Evolutionary conservation across 2,797 vertebrate species (phyloP).

Genomic region (Schizopygopsis pylzovi): DNA sequence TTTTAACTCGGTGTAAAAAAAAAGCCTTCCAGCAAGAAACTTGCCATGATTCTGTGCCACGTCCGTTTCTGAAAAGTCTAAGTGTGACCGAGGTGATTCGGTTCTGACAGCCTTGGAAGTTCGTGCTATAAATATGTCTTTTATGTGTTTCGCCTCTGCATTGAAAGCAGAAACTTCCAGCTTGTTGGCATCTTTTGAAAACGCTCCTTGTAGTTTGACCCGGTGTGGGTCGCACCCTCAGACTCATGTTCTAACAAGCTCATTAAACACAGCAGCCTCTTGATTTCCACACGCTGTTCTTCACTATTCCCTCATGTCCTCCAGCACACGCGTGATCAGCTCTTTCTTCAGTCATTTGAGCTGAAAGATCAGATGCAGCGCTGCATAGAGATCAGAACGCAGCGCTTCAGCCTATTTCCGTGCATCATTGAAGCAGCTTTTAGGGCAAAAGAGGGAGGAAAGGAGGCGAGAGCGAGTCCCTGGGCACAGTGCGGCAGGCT

Average conservation of each 20-base stretch:
- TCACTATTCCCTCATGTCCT: neutral
- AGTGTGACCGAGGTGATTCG: conserved; percentile 15
- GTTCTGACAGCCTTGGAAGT: conserved; percentile 20
- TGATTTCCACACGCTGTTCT: conserved; percentile 1
- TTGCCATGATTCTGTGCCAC: neutral
- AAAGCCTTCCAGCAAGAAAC: neutral
- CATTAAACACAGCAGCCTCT: conserved; percentile 30
- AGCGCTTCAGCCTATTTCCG: neutral
- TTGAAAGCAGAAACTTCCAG: conserved; percentile 19
- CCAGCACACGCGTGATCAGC: neutral
- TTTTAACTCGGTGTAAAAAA: neutral
- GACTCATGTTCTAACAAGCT: conserved; percentile 27
- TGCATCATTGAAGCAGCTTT: neutral
- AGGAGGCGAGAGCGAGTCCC: neutral
- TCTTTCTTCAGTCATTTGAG: neutral
- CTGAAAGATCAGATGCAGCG: neutral
- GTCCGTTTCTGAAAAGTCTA: neutral
- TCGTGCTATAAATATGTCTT: neutral
- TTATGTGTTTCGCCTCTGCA: conserved; percentile 2
- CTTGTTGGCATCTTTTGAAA: conserved; percentile 10
- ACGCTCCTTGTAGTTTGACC: conserved; percentile 16
- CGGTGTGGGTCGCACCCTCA: neutral
- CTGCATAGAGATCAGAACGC: neutral
- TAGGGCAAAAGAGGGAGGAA: neutral
- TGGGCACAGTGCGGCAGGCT: neutral